phyloP scores from a whole-genome alignment of 2,113 vertebrate genomes.

The Sigmodon hispidus region DNA sequence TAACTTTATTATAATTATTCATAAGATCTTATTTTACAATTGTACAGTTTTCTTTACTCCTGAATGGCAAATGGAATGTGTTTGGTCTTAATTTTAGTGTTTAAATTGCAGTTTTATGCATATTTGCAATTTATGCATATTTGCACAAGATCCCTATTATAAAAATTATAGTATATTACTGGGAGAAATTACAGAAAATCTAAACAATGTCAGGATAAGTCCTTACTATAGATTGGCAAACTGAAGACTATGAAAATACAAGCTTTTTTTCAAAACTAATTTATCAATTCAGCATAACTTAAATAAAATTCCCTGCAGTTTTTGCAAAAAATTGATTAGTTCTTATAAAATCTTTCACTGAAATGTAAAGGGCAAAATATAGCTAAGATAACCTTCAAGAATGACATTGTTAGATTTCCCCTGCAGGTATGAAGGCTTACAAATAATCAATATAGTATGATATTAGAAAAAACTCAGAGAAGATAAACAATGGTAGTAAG shows the following conservation, averaged over 20 bases:
- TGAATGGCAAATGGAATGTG: not conserved
- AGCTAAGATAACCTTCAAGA: not conserved
- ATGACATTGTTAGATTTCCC: not conserved
- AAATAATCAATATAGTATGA: not conserved
- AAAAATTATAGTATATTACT: not conserved
- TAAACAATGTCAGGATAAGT: not conserved
- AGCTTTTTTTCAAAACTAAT: not conserved
- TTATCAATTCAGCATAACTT: not conserved
- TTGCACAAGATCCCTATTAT: not conserved
- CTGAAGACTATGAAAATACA: not conserved
- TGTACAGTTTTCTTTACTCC: not conserved
- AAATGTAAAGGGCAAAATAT: not conserved
- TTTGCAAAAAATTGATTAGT: not conserved
- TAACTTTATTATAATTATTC: not conserved
- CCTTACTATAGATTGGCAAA: not conserved
- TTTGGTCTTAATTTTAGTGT: not conserved
- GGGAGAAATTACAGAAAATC: not conserved
- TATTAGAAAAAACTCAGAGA: not conserved
- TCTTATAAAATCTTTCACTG: not conserved
- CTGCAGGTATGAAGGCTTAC: not conserved
- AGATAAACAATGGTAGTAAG: not conserved
- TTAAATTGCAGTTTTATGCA: not conserved
- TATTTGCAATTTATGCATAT: not conserved
- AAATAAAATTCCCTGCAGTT: not conserved
- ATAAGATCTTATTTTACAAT: not conserved